Base-by-base conservation (phyloP, 2,797 vertebrate genomes). In the Clarias platycephalus region DNA sequence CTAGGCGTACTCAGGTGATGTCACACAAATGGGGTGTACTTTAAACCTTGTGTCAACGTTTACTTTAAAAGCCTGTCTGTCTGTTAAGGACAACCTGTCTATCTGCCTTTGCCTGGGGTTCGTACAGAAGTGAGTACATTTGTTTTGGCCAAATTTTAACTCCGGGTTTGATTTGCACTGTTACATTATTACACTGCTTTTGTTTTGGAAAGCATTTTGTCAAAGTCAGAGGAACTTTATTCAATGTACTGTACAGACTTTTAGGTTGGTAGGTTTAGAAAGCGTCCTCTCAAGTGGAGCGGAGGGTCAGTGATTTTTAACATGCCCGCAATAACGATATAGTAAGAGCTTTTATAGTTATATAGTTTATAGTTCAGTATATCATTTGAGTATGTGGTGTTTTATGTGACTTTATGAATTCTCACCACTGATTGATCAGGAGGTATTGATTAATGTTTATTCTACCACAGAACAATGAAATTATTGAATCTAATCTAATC, bases 21-120 rank as follows among this genome's bases (percentile, higher is more conserved):
- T 85, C 88, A 87, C 76, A 37, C 13, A 4, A 16, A 55, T 22
- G 60, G 86, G 82, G 85, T 88, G 88, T 87, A 83, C 85, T 89
- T 89, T 86, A 24, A 86, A 77, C 80, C 85, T 72, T 55, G 70
- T 81, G 75, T 83, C 83, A 78, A 81, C 77, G 28, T 64, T 67
- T 78, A 18, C 68, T 87, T 88, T 86, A 90, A 83, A 87, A 80
- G 55, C 34, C 83, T 81, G 86, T 80, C 78, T 77, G 80, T 82
- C 75, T 77, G 80, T 7, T 77, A 82, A 84, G 70, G 83, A 63
- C 62, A 9, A 34, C 86, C 81, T 67, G 63, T 79, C 83, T 87
- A 22, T 79, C 44, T 86, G 26, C 24, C 53, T 28, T n/a, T 58
- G 28, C 75, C 63, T 64, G 15, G 2, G 18, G 24, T 5, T 79